Conservation (phyloP, 2,888 invertebrate genomes). For the Hecatera dysodea region DNA sequence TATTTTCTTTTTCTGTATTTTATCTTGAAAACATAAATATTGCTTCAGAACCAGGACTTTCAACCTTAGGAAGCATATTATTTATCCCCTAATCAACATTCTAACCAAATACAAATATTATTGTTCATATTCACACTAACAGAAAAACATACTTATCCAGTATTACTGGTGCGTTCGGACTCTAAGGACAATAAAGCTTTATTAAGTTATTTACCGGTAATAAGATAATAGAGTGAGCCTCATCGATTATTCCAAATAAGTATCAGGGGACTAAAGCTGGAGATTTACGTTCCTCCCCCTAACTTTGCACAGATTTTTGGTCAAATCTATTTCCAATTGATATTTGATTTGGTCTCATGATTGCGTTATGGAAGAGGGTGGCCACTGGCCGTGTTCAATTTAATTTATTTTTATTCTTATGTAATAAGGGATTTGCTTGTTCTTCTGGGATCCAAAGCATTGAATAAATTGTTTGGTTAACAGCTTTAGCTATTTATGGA, state of each 20-base stretch:
- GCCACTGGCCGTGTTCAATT: conserved; percentile 60
- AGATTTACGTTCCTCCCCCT: conserved; percentile 67
- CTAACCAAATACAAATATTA: background rate
- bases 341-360: conserved; percentile 69
- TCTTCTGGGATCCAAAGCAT: conserved; percentile 46
- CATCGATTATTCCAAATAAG: conserved; percentile 66
- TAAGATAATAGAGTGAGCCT: conserved; percentile 62
- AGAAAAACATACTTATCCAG: conserved; percentile 3
- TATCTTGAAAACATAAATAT: background rate
- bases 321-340: conserved; percentile 71
- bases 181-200: conserved; percentile 43
- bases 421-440: conserved; percentile 55
- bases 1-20: no score
- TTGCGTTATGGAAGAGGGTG: conserved; percentile 66
- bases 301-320: conserved; percentile 67
- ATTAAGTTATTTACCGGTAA: conserved; percentile 64
- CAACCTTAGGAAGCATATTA: background rate
- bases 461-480: conserved; percentile 48
- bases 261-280: conserved; percentile 67
- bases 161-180: conserved; percentile 4
- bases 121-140: conserved; percentile 4
- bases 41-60: rapidly evolving
- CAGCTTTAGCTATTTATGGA: conserved; percentile 6
- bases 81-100: background rate
- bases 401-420: conserved; percentile 58